Conservation (phyloP, 2,797 vertebrate species). For the Limnodromus scolopaceus region DNA sequence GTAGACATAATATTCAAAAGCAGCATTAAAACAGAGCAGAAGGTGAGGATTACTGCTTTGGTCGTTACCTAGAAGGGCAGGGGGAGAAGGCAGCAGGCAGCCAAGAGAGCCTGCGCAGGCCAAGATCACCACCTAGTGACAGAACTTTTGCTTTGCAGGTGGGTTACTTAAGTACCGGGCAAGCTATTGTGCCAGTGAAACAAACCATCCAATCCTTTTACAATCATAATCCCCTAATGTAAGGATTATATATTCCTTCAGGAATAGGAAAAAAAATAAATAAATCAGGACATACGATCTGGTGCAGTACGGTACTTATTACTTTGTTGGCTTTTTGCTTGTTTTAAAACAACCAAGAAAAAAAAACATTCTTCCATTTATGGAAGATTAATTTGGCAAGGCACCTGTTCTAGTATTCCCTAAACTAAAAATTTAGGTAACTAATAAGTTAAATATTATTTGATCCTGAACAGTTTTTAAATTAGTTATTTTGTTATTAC, state of each 20-base stretch:
- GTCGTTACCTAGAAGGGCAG: neutral
- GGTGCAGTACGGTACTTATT: neutral
- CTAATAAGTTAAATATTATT: neutral
- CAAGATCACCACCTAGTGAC: slow-evolving; percentile 74
- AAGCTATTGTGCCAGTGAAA: neutral
- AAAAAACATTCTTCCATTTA: neutral
- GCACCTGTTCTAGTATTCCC: neutral
- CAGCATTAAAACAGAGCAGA: neutral
- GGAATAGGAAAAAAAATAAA: neutral
- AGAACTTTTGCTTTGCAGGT: neutral
- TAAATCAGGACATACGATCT: neutral
- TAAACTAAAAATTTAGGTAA: neutral
- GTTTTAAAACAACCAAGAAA: neutral
- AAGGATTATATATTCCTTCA: neutral
- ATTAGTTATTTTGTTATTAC: neutral
- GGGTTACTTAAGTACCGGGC: rapidly evolving
- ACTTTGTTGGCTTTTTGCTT: neutral
- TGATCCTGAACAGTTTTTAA: neutral
- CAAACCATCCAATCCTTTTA: neutral
- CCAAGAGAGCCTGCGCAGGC: neutral
- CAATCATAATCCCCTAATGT: neutral
- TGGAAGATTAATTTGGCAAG: neutral
- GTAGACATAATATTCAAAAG: neutral
- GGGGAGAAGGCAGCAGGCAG: neutral
- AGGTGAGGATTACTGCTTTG: neutral